A percentile compares a stretch with the other conserved stretches of the same genome.
Conservation (phyloP, 1,140 invertebrate species). For the Leguminivora glycinivorella region DNA sequence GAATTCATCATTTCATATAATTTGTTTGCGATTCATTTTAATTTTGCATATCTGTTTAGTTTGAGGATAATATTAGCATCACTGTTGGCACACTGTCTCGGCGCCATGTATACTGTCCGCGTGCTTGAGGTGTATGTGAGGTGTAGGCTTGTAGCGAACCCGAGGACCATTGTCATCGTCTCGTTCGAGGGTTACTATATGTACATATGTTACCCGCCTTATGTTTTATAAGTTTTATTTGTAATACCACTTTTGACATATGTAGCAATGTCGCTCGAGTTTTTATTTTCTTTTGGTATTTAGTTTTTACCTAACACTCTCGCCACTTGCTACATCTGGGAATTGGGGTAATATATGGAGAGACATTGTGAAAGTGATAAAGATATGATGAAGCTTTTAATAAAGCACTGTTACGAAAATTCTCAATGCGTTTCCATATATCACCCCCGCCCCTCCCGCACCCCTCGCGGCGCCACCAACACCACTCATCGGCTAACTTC, state of each 20-base stretch:
- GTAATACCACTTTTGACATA: conserved; percentile 81
- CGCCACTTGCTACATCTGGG: conserved; percentile 79
- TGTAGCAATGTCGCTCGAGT: conserved; percentile 78
- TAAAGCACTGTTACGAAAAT: conserved; percentile 82
- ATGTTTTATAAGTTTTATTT: conserved; percentile 79
- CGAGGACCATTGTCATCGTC: conserved; percentile 73
- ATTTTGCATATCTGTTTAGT: conserved; percentile 66
- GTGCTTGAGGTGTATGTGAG: conserved; percentile 24
- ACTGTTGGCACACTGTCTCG: conserved; percentile 26
- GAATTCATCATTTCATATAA: conserved; percentile 65
- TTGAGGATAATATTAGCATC: conserved; percentile 41
- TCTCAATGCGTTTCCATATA: conserved; percentile 83
- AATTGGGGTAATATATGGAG: conserved; percentile 81
- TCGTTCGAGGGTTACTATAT: conserved; percentile 74
- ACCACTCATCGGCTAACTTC: conserved; percentile 28
- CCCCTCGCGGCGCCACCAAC: conserved; percentile 39
- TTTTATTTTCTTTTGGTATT: conserved; percentile 68
- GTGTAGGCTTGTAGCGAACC: conserved; percentile 33
- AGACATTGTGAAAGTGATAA: conserved; percentile 82
- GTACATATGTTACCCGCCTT: conserved; percentile 77
- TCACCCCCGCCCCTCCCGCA: conserved; percentile 63
- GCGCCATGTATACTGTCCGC: conserved; percentile 22
- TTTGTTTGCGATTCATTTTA: conserved; percentile 63
- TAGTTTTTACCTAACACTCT: conserved; percentile 70
- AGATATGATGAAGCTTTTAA: conserved; percentile 81